phyloP scores from a whole-genome alignment of 2,113 vertebrate species.

The Xenopus laevis region DNA sequence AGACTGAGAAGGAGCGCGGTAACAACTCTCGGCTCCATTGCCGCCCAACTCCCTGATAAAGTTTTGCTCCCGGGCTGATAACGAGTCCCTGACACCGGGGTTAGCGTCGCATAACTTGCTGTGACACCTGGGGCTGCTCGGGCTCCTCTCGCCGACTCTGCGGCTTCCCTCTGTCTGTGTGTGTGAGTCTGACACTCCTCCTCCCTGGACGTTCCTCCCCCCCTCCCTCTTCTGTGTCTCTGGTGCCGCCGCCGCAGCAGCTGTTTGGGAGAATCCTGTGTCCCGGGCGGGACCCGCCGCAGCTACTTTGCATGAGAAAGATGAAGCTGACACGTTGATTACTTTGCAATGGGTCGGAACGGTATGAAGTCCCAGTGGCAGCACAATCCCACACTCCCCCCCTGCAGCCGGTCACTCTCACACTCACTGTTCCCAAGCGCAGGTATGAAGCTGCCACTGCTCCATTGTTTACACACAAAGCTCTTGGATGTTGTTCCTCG shows the following conservation, averaged over 20 bases:
- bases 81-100: background rate
- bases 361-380: constrained; percentile 63
- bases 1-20: constrained; percentile 51
- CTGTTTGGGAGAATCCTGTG: constrained; percentile 39
- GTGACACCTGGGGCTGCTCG: background rate
- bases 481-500: constrained; percentile 48
- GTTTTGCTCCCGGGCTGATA: constrained; percentile 11
- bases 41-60: constrained; percentile 8
- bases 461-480: constrained; percentile 41
- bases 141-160: no score
- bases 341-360: constrained; percentile 79
- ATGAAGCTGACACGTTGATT: constrained; percentile 85
- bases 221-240: no score
- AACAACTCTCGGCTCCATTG: background rate
- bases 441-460: constrained; percentile 48
- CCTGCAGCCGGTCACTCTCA: constrained; percentile 40
- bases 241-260: constrained; percentile 42
- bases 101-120: constrained; percentile 16
- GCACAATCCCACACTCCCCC: constrained; percentile 62
- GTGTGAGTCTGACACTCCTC: constrained; percentile 17
- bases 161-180: no score
- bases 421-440: constrained; percentile 36
- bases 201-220: constrained; percentile 41
- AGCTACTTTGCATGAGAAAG: constrained; percentile 89
- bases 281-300: constrained; percentile 69